Base-by-base conservation (phyloP, 2,888 invertebrate genomes). In the Leptinotarsa peninsularis region DNA sequence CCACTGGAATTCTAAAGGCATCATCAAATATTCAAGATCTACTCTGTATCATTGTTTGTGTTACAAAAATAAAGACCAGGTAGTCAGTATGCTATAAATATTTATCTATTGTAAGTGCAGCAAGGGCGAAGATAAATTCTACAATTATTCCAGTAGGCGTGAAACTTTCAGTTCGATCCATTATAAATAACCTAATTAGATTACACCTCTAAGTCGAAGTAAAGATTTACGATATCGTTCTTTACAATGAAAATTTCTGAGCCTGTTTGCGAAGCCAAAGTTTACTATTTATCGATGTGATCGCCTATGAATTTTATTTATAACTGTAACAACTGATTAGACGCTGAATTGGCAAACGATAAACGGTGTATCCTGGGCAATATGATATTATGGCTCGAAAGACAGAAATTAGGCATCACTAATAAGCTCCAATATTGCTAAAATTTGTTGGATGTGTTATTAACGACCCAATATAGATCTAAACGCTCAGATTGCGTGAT, bases 221-320 rank as follows among this genome's bases (percentile, higher is more conserved):
- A 2, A 13, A 17, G 63, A 63, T 63, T 63, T n/a, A 63, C n/a
- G 63, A 71, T 49, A 43, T 27, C 15, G 56, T 56, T 74, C 74
- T 50, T 49, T 23, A 63, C 74, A 71, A 71, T 63, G 60, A 71
- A 71, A 75, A 43, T 71, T 75, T 52, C 54, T 73, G 68, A 71
- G 67, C 71, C 71, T 60, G 71, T 71, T 74, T 58, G 18, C 60
- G 66, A 54, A 71, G 50, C 27, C 74, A 68, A 71, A 66, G 49
- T 71, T 75, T 50, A 58, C 71, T 75, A 71, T 67, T 75, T 75
- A 71, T 23, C 23, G 21, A 13, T 71, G 60, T 71, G 52, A 71
- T 75, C 71, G 67, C 52, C 49, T 50, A 52, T 60, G 67, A 71
- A 67, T 67, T 74, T 67, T 75, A 75, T 75, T 75, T 71, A 75